Percentiles rank a stretch among this genome's conserved stretches.
Conservation (phyloP, 2,888 invertebrate species). For the Troides oblongomaculatus region DNA sequence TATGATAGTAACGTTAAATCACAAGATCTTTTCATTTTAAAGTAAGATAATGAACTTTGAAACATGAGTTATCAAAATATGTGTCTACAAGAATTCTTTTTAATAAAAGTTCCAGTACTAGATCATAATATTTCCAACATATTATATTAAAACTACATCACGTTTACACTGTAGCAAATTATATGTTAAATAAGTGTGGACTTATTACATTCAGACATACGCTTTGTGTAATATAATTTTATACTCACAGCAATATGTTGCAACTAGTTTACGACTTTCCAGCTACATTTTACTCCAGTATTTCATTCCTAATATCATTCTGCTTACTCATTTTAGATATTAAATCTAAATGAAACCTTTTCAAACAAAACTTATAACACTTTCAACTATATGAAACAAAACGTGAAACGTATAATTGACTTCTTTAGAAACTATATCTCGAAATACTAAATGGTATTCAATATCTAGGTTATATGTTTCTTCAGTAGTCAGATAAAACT, state of each 20-base stretch:
- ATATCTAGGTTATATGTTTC: too few relatives aligned
- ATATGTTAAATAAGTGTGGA: neutral
- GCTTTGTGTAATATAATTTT: constrained; percentile 6
- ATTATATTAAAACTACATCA: neutral
- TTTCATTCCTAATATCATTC: neutral
- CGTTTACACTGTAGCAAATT: neutral
- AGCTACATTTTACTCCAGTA: neutral
- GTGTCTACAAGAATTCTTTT: too few relatives aligned
- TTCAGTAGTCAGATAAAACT: too few relatives aligned
- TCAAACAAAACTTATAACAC: neutral
- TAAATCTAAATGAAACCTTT: neutral
- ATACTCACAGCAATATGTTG: neutral
- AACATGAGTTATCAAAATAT: too few relatives aligned
- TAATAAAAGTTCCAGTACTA: neutral
- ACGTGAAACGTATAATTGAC: neutral
- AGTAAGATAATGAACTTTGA: too few relatives aligned
- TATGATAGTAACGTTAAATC: too few relatives aligned
- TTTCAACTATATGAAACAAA: neutral
- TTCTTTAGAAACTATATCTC: neutral
- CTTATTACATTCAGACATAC: constrained; percentile 1
- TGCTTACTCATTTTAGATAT: neutral
- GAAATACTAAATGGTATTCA: too few relatives aligned
- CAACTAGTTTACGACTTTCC: constrained; percentile 3
- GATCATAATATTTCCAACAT: neutral
- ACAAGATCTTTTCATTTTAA: too few relatives aligned